A percentile compares a stretch with the other conserved stretches of the same genome.
Conservation (phyloP, 2,888 invertebrate genomes). For the Leptinotarsa peninsularis region DNA sequence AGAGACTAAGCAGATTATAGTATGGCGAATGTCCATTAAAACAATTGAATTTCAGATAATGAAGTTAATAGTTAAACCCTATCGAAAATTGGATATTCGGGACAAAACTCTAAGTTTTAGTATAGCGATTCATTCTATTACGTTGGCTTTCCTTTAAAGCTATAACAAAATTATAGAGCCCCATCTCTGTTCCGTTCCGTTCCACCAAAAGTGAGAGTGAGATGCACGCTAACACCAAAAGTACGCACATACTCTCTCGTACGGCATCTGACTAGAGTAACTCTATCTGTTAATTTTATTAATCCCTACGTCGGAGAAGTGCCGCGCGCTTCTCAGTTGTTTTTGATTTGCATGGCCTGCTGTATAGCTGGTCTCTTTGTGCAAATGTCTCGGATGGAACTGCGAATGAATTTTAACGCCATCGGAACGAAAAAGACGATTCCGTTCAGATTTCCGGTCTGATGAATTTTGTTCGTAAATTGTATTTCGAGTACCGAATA, state of each 20-base stretch:
- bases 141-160: slow-evolving; percentile 62
- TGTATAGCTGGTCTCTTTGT: slow-evolving; percentile 34
- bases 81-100: slow-evolving; percentile 62
- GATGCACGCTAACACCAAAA: slow-evolving; percentile 41
- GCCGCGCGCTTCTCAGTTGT: slow-evolving; percentile 38
- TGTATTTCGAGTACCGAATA: slow-evolving; percentile 10
- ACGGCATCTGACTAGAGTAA: slow-evolving; percentile 56
- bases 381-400: slow-evolving; percentile 31
- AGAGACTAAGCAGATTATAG: slow-evolving; percentile 49
- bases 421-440: slow-evolving; percentile 19
- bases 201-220: slow-evolving; percentile 30
- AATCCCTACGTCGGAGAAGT: slow-evolving; percentile 55
- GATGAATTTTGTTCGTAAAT: slow-evolving; percentile 2
- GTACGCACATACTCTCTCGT: slow-evolving; percentile 43
- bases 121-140: slow-evolving; percentile 61
- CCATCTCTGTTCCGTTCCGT: slow-evolving; percentile 33
- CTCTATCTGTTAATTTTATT: slow-evolving; percentile 65
- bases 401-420: slow-evolving; percentile 28
- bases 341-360: slow-evolving; percentile 44
- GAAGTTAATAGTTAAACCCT: slow-evolving; percentile 64
- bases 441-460: slow-evolving; percentile 21
- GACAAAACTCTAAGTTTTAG: slow-evolving; percentile 53
- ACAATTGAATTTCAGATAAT: slow-evolving; percentile 62
- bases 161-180: slow-evolving; percentile 60
- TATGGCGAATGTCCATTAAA: slow-evolving; percentile 60